These are phyloP conservation scores for Apamea sordens DNA, from an alignment of 2,888 invertebrate genomes.

Conservation along the genomic window DNA sequence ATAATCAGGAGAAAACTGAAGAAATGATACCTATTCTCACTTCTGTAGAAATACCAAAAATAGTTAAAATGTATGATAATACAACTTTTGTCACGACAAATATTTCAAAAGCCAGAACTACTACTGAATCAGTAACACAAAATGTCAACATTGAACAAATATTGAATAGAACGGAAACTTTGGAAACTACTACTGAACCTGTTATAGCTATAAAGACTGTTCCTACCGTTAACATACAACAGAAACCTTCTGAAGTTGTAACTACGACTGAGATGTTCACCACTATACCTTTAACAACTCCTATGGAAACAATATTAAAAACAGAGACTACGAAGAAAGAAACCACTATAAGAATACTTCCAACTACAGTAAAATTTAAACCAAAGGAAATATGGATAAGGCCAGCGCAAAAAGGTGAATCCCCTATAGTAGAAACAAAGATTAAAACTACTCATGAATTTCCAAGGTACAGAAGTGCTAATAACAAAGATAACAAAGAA, in stretches of 20 bases:
- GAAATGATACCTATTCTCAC: slow-evolving; percentile 9
- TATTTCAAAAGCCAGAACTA: slow-evolving; percentile 42
- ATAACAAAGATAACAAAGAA: slow-evolving; percentile 80
- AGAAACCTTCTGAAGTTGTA: slow-evolving; percentile 27
- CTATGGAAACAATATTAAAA: slow-evolving; percentile 63
- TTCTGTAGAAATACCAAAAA: slow-evolving; percentile 37
- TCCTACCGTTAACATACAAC: slow-evolving; percentile 30
- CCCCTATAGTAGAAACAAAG: slow-evolving; percentile 77
- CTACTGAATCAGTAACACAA: slow-evolving; percentile 55
- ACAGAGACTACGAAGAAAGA: slow-evolving; percentile 77
- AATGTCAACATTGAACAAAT: slow-evolving; percentile 58
- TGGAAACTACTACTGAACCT: slow-evolving; percentile 44
- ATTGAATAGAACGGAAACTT: slow-evolving; percentile 70
- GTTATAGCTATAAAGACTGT: slow-evolving; percentile 6
- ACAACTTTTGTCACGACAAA: slow-evolving; percentile 56
- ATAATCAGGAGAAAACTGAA: slow-evolving; percentile 28
- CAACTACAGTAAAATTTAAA: slow-evolving; percentile 83
- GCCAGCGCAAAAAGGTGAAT: slow-evolving; percentile 89
- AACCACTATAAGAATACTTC: slow-evolving; percentile 74
- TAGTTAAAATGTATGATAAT: slow-evolving; percentile 25
- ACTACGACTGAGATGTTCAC: slow-evolving; percentile 65
- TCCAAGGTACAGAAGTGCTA: slow-evolving; percentile 75
- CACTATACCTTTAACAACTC: slow-evolving; percentile 46
- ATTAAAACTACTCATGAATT: slow-evolving; percentile 75
- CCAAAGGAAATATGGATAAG: slow-evolving; percentile 89